Evolutionary conservation across 2,113 vertebrate species (phyloP).

Genomic region (Datnioides undecimradiatus): DNA sequence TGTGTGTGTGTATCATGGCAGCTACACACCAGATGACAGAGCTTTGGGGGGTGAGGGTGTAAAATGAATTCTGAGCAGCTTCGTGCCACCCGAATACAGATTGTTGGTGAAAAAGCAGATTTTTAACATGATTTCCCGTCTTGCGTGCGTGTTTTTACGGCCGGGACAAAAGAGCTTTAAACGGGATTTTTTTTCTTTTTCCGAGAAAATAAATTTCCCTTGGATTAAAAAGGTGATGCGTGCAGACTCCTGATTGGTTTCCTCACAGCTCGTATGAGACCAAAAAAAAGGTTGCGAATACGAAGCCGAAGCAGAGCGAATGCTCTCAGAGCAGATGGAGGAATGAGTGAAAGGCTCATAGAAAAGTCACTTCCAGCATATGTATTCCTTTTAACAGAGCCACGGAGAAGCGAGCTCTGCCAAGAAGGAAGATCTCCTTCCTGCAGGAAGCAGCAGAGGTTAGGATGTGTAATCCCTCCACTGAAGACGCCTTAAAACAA

Average conservation of each 20-base stretch:
- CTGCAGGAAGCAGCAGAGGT: slow-evolving; percentile 4
- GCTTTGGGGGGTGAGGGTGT: slow-evolving; percentile 5
- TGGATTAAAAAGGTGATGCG: neutral
- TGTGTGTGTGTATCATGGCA: slow-evolving; percentile 26
- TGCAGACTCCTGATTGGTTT: slow-evolving; percentile 7
- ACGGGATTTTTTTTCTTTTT: slow-evolving; percentile 24
- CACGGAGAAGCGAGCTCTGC: neutral
- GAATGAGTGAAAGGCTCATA: slow-evolving; percentile 14
- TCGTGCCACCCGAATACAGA: slow-evolving; percentile 42
- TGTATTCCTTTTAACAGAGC: neutral
- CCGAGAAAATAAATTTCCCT: neutral
- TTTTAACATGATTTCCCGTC: slow-evolving; percentile 14
- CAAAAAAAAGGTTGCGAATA: neutral
- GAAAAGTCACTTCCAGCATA: slow-evolving; percentile 3
- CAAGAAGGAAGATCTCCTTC: neutral
- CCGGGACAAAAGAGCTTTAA: slow-evolving; percentile 10
- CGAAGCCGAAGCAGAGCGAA: slow-evolving; percentile 6
- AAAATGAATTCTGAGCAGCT: slow-evolving; percentile 44
- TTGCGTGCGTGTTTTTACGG: neutral
- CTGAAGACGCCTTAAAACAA: neutral
- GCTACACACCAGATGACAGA: slow-evolving; percentile 25
- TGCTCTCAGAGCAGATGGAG: slow-evolving; percentile 28
- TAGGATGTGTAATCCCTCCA: neutral
- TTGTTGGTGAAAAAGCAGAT: slow-evolving; percentile 11
- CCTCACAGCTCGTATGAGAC: neutral